Evolutionary conservation across 2,113 vertebrate genomes (phyloP).

Genomic region (Cochlearius cochlearius): DNA sequence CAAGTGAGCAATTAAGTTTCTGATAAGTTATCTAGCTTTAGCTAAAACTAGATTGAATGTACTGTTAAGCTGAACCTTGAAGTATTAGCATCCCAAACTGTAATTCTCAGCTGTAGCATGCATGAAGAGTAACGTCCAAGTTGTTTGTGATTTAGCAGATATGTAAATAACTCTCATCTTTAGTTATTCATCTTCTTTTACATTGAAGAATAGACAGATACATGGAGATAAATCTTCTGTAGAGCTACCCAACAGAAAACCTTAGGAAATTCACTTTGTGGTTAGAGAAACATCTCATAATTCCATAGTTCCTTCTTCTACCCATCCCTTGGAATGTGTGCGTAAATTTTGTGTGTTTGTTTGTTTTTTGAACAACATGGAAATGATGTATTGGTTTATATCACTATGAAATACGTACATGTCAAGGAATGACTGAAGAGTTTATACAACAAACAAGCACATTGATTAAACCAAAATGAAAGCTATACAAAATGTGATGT

Average conservation of each 20-base stretch:
- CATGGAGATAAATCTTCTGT: neutral
- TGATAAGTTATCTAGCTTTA: neutral
- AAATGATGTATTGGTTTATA: neutral
- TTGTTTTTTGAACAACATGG: neutral
- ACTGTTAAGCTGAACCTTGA: neutral
- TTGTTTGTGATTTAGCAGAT: neutral
- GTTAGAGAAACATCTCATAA: neutral
- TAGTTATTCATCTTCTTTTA: neutral
- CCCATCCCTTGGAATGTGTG: neutral
- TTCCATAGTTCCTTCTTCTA: neutral
- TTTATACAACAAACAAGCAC: neutral
- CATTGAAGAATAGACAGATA: neutral
- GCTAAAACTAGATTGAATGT: neutral
- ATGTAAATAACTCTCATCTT: neutral
- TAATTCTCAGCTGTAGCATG: neutral
- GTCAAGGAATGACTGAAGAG: neutral
- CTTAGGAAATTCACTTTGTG: neutral
- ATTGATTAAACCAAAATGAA: neutral
- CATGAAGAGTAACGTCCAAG: neutral
- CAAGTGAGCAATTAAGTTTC: neutral
- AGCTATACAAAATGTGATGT: neutral
- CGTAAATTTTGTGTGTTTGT: neutral
- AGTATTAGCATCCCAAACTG: neutral
- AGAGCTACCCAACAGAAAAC: neutral
- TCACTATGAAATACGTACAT: neutral